Conservation (phyloP, 2,113 vertebrate species). For the Gallinago undulata region DNA sequence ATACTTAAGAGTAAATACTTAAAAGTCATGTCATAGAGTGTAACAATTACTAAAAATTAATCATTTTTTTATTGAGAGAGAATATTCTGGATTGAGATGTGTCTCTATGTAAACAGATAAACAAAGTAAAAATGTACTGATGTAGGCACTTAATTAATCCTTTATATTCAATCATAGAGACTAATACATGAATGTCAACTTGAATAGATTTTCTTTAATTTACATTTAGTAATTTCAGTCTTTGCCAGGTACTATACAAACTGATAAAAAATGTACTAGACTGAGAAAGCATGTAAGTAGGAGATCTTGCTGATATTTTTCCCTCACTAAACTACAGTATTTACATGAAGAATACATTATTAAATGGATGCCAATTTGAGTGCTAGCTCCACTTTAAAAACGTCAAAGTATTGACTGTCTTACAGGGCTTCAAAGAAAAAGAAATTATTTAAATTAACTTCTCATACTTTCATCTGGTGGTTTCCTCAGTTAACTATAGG, state of each 20-base stretch:
- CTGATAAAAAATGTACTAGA: background rate
- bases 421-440: background rate
- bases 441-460: background rate
- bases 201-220: background rate
- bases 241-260: background rate
- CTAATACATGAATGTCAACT: background rate
- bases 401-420: background rate
- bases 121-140: background rate
- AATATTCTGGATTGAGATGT: background rate
- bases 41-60: background rate
- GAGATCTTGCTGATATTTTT: background rate
- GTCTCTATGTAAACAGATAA: background rate
- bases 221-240: background rate
- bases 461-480: background rate
- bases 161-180: conserved; percentile 9
- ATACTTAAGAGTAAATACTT: too few species aligned
- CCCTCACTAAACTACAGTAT: background rate
- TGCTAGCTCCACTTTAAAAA: background rate
- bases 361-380: background rate
- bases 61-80: background rate
- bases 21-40: too few species aligned
- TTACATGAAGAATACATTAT: background rate
- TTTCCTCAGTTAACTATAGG: background rate
- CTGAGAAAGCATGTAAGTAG: background rate
- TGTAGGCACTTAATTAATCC: background rate